Base-by-base conservation (phyloP, 2,113 vertebrate species). In the Phyllopteryx taeniolatus region DNA sequence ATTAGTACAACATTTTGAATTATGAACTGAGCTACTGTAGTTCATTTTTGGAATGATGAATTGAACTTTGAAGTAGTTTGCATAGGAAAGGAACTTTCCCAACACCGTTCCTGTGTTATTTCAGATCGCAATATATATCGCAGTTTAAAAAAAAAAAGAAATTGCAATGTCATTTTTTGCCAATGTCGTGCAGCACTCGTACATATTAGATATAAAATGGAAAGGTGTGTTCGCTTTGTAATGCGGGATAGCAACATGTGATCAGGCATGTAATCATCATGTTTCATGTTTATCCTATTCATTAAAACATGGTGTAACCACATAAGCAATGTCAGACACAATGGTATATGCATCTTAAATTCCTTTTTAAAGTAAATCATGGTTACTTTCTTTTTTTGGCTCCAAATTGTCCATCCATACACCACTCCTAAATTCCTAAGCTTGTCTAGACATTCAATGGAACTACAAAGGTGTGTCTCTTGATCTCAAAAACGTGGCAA, bases 401-500 rank as follows among this genome's bases (percentile, higher is more conserved):
- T 82, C 70, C 77, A 71, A 81, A 44, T 83, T 77, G 27, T 56
- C 64, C 72, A 11, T 65, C 78, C 65, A 10, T 59, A 71, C 67
- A 73, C 86, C 88, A 74, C 91, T 83, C 90, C 92, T 75, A 90
- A 78, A 92, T 92, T 92, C 90, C 90, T 88, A 35, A 68, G 79
- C 92, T 83, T 92, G 91, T 85, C 90, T 73, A 80, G 86, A 89
- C 90, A 90, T 66, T 80, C 79, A 67, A 60, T 61, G 27, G 67
- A 78, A 35, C 64, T 72, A 73, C 67, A 80, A 89, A 90, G 92
- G 91, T 76, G 92, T 92, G 90, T 87, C 88, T 89, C 56, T 64
- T 79, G n/a, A 43, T 49, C 78, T 90, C 71, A 79, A 85, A 79
- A 83, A 86, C 76, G 73, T 83, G 78, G 71, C 12, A 5, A 79